Evolutionary conservation across 35 echinoderm and acorn worm genomes (phyloP), one percentile per base, ranked within the genome.

Genomic region (Apostichopus parvimensis): DNA sequence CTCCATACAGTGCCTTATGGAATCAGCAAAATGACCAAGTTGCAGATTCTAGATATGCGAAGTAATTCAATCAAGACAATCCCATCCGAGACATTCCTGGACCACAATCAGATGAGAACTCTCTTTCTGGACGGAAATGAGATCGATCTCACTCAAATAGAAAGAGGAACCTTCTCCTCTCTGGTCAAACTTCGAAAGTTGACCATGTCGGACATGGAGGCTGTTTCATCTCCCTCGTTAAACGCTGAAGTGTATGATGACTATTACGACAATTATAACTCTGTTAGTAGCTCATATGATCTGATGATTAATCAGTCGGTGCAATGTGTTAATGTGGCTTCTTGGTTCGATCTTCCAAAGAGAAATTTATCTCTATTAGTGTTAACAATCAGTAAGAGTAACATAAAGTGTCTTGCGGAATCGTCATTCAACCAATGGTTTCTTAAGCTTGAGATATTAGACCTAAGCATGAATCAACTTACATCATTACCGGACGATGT

Each of bases 51-150:
- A n/a, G 86, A 88, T 28, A 18, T 88, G 45, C 58, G 61, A 21
- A 57, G 86, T 72, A 88, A 88, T 66, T 64, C 72, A 9, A 72
- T 88, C 5, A 4, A 34, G 14, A 13, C 5, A 28, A 88, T 88
- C 24, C 64, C 86, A 14, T 66, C 61, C 5, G 6, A 88, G 17
- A 52, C 61, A 55, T 88, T 88, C 62, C 8, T 12, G 12, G 8
- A 22, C 9, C 86, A 73, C 34, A 34, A 88, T 57, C 57, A 17
- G 14, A 14, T 88, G 45, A 52, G 21, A 54, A 72, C 60, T 26
- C 62, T 88, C 6, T 88, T 88, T 54, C 64, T 88, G 6, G 86
- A 88, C 52, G 28, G 34, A 9, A 88, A 88, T 88, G 15, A 72
- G 18, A 4, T 88, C 10, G 64, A 88, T 17, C 17, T 88, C 18